These are phyloP conservation scores for Cantharis rustica DNA, from an alignment of 2,888 invertebrate species.

Conservation along the genomic window DNA sequence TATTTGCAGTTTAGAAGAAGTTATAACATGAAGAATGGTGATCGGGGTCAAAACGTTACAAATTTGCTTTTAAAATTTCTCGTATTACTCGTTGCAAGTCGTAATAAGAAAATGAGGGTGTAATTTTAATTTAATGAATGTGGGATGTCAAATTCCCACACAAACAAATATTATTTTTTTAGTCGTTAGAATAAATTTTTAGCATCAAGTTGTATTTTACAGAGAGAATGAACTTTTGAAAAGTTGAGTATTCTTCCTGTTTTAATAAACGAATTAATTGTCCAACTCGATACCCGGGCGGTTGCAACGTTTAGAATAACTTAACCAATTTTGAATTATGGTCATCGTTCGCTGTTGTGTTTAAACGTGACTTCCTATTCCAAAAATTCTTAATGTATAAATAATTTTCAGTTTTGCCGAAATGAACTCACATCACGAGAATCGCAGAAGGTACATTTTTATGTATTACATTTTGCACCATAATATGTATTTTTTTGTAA, in stretches of 20 bases:
- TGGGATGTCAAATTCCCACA: not conserved
- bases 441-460: slow-evolving; percentile 52
- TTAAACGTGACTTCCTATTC: slow-evolving; percentile 27
- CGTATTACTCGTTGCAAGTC: not conserved
- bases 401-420: slow-evolving; percentile 52
- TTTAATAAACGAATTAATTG: not conserved
- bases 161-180: not conserved
- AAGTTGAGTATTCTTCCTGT: not conserved
- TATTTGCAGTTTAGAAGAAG: not conserved
- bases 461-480: not conserved
- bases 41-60: not conserved
- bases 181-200: not conserved
- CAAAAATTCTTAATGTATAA: slow-evolving; percentile 15
- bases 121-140: not conserved
- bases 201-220: not conserved
- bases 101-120: not conserved
- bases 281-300: not conserved
- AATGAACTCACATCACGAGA: slow-evolving; percentile 54
- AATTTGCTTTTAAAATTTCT: not conserved
- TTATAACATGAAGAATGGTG: not conserved
- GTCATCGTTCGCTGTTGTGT: slow-evolving; percentile 15
- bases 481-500: not conserved
- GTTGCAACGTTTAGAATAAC: slow-evolving; percentile 12
- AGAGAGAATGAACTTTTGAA: not conserved
- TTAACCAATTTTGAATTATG: slow-evolving; percentile 18